These are phyloP conservation scores for Orthosia gothica DNA, from an alignment of 2,888 invertebrate genomes.

Conservation along the genomic window DNA sequence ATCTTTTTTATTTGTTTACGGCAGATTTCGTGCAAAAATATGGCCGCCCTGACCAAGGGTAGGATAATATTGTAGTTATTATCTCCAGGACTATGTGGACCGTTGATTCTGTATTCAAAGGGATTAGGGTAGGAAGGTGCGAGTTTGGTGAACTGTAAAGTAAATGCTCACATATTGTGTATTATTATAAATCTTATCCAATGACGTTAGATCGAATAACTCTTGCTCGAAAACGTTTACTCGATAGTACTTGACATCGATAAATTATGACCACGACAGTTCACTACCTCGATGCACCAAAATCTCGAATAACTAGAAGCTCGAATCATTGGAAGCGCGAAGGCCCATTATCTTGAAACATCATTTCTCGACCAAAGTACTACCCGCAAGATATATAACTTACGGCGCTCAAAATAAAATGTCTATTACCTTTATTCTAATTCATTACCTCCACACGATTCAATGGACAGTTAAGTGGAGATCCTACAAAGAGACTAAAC, in stretches of 20 bases:
- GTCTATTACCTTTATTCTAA: background rate
- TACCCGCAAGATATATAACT: background rate
- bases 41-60: conserved; percentile 15
- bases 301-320: too few relatives aligned
- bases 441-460: too few relatives aligned
- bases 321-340: too few relatives aligned
- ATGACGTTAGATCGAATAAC: too few relatives aligned
- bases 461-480: too few relatives aligned
- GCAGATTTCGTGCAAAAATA: conserved; percentile 39
- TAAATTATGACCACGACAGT: too few relatives aligned
- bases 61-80: conserved; percentile 40
- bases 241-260: too few relatives aligned
- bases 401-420: background rate
- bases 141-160: background rate
- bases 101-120: conserved; percentile 32
- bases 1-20: conserved; percentile 57
- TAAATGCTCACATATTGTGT: background rate
- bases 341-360: too few relatives aligned
- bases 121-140: background rate
- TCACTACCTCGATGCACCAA: too few relatives aligned
- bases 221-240: too few relatives aligned
- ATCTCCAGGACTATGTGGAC: conserved; percentile 3
- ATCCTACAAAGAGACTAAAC: too few relatives aligned
- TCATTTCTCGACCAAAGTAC: too few relatives aligned
- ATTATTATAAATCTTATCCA: background rate